phyloP scores from a whole-genome alignment of 2,888 invertebrate species.

The Octonoba sinensis region DNA sequence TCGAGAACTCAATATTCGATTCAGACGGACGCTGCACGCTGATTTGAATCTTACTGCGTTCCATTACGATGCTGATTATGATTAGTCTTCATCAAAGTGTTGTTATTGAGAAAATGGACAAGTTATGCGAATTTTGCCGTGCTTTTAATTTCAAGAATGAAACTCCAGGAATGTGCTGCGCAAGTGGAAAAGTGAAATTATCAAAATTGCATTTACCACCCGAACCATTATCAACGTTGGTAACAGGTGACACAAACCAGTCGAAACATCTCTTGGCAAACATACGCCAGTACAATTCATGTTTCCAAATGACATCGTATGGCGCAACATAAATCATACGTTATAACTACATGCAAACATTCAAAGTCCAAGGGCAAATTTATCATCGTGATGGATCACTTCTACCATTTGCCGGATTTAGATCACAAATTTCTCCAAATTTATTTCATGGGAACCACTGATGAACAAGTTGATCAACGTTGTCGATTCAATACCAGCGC shows the following conservation, averaged over 20 bases:
- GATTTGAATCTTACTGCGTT: no score
- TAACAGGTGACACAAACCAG: background rate
- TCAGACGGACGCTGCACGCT: no score
- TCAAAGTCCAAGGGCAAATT: no score
- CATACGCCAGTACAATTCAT: background rate
- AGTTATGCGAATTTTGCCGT: background rate
- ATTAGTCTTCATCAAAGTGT: background rate
- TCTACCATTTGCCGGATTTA: background rate
- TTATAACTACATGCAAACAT: background rate
- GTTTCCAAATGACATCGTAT: background rate
- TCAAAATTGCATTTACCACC: background rate
- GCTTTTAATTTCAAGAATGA: background rate
- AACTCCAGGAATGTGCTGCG: constrained; percentile 3
- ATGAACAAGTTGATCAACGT: constrained; percentile 1
- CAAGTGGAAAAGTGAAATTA: background rate
- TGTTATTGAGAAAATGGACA: constrained; percentile 1
- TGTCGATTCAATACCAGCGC: background rate
- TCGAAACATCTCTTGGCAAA: background rate
- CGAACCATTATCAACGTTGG: background rate
- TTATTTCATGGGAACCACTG: constrained; percentile 1
- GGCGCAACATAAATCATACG: background rate
- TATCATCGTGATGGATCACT: background rate
- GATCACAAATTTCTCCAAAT: constrained; percentile 8
- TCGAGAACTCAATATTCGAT: no score
- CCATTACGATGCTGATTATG: no score